Evolutionary conservation across 2,888 invertebrate genomes (phyloP), one percentile per base, ranked within the genome.

Genomic region (Drosophila incognita): DNA sequence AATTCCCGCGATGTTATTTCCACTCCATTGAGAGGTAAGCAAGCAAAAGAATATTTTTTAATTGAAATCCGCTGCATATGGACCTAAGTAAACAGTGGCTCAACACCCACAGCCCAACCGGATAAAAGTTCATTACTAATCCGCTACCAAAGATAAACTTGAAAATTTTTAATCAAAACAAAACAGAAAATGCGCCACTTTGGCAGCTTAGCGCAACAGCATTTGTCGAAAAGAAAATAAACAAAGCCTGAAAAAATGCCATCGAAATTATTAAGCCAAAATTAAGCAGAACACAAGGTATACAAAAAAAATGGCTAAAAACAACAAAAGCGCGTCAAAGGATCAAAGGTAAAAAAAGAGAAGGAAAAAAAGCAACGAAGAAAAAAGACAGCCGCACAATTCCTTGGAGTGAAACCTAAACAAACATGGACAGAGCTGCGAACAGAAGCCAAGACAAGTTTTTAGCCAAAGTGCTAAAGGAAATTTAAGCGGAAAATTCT

Each of bases 401-500:
- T 79, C 74, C 83, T 81, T 80, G 65, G 74, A 74, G 69, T 74
- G 72, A 63, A 81, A 74, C 85, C 85, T 85, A 85, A 89, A 86
- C 90, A 89, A 85, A 89, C 72, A 85, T 60, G 53, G 21, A 63
- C 65, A 69, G 64, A 58, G 51, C 42, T 61, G 53, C 57, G 59
- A 59, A 59, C 27, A 66, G 60, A 67, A 69, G 77, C 69, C 65
- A 81, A 86, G 90, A 89, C 60, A 83, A 76, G 59, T 82, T 82
- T 81, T 73, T 57, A 48, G 21, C 38, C 60, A 35, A 77, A 87
- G 90, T 89, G 89, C 70, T 68, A 73, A 87, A 89, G 89, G 73
- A 90, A 82, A 88, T 81, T 90, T 90, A 90, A 90, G 90, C 90
- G 90, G 82, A 87, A 87, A 87, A 87, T 87, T 90, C 85, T 87